phyloP scores from a whole-genome alignment of 2,888 invertebrate genomes.

The Pollenia griseotomentosa region DNA sequence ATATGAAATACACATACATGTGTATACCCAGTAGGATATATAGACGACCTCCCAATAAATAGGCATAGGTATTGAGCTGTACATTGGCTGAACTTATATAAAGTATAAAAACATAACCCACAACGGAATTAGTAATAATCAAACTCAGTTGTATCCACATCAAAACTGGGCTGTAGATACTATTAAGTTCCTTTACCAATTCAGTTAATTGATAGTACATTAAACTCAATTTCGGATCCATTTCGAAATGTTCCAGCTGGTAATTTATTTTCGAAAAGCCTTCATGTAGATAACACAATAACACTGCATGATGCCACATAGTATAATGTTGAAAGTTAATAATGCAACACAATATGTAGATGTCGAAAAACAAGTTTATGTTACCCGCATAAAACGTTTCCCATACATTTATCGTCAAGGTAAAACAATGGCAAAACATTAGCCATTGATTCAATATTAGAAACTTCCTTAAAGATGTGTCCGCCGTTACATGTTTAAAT shows the following conservation, averaged over 20 bases:
- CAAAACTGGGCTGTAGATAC: constrained; percentile 21
- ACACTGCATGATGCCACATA: constrained; percentile 36
- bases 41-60: constrained; percentile 46
- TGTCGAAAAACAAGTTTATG: background rate
- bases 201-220: constrained; percentile 46
- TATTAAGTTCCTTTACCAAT: constrained; percentile 29
- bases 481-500: background rate
- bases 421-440: constrained; percentile 4
- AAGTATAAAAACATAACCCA: constrained; percentile 40
- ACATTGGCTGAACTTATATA: background rate
- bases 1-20: constrained; percentile 52
- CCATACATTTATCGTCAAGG: background rate
- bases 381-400: background rate
- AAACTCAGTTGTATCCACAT: constrained; percentile 46
- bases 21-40: constrained; percentile 49
- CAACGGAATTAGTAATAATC: constrained; percentile 52
- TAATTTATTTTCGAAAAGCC: constrained; percentile 54
- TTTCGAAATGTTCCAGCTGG: constrained; percentile 24
- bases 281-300: constrained; percentile 47
- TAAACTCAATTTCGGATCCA: constrained; percentile 54
- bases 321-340: constrained; percentile 37
- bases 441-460: constrained; percentile 13
- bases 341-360: constrained; percentile 33
- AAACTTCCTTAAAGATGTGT: constrained; percentile 45
- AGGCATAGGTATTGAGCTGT: constrained; percentile 5